Conservation (phyloP, 2,888 invertebrate species). For the Thumatha senex region DNA sequence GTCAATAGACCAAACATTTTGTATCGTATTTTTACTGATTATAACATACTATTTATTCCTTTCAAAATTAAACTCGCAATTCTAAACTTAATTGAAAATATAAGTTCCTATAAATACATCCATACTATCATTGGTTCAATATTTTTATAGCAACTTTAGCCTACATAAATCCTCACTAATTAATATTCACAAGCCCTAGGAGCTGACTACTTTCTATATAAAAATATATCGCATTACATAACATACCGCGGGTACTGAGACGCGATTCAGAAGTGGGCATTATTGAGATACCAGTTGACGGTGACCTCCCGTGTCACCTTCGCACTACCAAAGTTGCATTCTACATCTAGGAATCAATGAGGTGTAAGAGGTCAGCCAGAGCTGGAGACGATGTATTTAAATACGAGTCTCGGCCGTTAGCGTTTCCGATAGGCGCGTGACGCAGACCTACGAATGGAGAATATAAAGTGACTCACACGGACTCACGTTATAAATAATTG, state of each 20-base stretch:
- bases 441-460: constrained; percentile 62
- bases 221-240: constrained; percentile 33
- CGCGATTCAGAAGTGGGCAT: constrained; percentile 29
- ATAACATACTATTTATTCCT: too few species aligned
- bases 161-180: constrained; percentile 30
- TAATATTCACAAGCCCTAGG: constrained; percentile 26
- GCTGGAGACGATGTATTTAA: constrained; percentile 51
- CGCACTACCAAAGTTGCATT: constrained; percentile 5
- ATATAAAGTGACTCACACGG: constrained; percentile 62
- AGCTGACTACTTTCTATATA: constrained; percentile 29
- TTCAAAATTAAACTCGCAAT: too few species aligned
- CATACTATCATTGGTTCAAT: too few species aligned
- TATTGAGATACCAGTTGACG: constrained; percentile 23
- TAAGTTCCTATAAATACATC: too few species aligned
- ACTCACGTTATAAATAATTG: constrained; percentile 1
- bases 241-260: constrained; percentile 26
- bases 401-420: constrained; percentile 67
- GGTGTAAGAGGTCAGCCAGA: constrained; percentile 24
- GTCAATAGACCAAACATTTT: background rate
- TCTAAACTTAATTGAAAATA: too few species aligned
- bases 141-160: constrained; percentile 4
- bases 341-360: constrained; percentile 23
- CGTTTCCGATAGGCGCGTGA: constrained; percentile 78
- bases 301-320: constrained; percentile 36
- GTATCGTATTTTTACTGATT: too few species aligned